Evolutionary conservation across 53 echinoderm and acorn worm species (phyloP).

Genomic region (Mesocentrotus franciscanus): DNA sequence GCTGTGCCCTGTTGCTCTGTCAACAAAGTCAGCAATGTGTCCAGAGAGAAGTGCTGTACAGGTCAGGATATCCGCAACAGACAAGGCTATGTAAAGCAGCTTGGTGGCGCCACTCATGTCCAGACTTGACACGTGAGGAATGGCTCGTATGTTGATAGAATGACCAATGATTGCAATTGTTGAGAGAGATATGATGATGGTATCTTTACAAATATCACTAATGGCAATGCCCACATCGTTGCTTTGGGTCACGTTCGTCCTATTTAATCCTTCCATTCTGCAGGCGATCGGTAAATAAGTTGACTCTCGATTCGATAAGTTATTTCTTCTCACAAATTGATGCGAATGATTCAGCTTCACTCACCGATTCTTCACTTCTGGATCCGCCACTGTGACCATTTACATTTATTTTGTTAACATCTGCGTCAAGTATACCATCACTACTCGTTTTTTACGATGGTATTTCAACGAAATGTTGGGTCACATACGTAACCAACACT

Average conservation of each 20-base stretch:
- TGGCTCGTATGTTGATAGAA: not conserved
- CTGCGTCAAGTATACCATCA: too few relatives aligned
- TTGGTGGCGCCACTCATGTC: slow-evolving; percentile 44
- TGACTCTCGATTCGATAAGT: too few relatives aligned
- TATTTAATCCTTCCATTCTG: slow-evolving; percentile 22
- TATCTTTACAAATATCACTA: not conserved
- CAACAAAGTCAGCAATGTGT: not conserved
- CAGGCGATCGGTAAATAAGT: too few relatives aligned
- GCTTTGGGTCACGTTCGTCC: not conserved
- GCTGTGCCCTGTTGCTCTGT: not conserved
- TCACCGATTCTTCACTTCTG: not conserved
- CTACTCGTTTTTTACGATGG: too few relatives aligned
- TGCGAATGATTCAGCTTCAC: not conserved
- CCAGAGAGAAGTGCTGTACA: not conserved
- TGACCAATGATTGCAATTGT: slow-evolving; percentile 43
- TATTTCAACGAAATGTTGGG: too few relatives aligned
- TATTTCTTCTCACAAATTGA: not conserved
- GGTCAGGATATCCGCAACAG: slow-evolving; percentile 36
- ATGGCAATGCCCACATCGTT: not conserved
- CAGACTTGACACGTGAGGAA: not conserved
- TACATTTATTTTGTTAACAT: too few relatives aligned
- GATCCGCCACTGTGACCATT: too few relatives aligned
- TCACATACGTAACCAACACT: too few relatives aligned
- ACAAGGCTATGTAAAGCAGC: slow-evolving; percentile 20
- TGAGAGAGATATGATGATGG: not conserved